phyloP scores from a whole-genome alignment of 2,113 vertebrate species.

The Cettia cetti region DNA sequence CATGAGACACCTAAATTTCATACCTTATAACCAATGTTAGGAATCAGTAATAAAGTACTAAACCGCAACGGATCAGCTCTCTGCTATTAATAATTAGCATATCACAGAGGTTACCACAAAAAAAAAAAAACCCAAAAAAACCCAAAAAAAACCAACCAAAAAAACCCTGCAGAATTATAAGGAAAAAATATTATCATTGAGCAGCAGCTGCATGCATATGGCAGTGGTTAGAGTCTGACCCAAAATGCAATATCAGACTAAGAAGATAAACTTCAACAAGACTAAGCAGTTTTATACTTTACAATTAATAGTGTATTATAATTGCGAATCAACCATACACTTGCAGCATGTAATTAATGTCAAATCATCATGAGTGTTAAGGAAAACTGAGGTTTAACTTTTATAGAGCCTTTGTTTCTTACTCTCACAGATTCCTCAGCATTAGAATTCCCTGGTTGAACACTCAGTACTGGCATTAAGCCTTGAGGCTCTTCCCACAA shows the following conservation, averaged over 20 bases:
- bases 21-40: background rate
- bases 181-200: background rate
- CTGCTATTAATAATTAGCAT: background rate
- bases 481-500: background rate
- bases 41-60: background rate
- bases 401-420: background rate
- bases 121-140: background rate
- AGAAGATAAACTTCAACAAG: slow-evolving; percentile 6
- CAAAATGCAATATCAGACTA: background rate
- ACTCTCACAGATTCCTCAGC: background rate
- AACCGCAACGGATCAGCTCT: background rate
- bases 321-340: background rate
- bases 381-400: background rate
- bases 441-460: background rate
- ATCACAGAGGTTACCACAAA: background rate
- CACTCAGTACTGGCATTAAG: background rate
- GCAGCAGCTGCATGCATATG: slow-evolving; percentile 29
- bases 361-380: background rate
- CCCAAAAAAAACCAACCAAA: too few relatives aligned
- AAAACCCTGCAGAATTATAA: background rate
- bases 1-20: background rate
- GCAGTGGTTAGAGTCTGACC: background rate
- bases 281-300: background rate
- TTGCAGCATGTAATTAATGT: background rate
- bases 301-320: background rate